These are phyloP conservation scores for Trididemnum clinides DNA, from an alignment of 23 tunicate genomes.

Conservation along the genomic window DNA sequence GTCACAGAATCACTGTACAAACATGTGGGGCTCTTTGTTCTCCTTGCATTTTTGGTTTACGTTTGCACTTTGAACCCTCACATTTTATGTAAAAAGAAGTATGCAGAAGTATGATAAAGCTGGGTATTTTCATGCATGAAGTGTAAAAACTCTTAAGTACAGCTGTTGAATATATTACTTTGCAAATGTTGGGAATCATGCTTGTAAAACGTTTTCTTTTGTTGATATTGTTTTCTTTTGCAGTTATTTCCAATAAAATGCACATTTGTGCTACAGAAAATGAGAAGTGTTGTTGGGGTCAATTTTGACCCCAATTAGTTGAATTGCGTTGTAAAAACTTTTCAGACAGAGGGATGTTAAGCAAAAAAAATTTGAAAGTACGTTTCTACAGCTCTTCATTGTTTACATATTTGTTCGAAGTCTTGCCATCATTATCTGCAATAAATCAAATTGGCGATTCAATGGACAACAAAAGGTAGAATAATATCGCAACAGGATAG, in stretches of 20 bases:
- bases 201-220: neutral
- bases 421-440: too few relatives aligned
- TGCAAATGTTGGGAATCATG: neutral
- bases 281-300: neutral
- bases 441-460: too few relatives aligned
- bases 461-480: too few relatives aligned
- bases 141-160: neutral
- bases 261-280: neutral
- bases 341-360: too few relatives aligned
- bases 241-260: neutral
- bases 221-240: neutral
- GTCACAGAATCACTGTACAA: neutral
- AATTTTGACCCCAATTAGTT: too few relatives aligned
- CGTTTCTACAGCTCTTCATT: too few relatives aligned
- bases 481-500: too few relatives aligned
- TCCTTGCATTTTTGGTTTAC: neutral
- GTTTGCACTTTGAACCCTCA: neutral
- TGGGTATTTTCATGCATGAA: too few relatives aligned
- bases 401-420: too few relatives aligned
- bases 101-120: too few relatives aligned
- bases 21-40: neutral
- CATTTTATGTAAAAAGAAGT: neutral
- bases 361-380: too few relatives aligned
- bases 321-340: neutral
- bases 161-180: neutral